These are phyloP conservation scores for Leptura quadrifasciata DNA, from an alignment of 2,888 invertebrate species.

Conservation along the genomic window DNA sequence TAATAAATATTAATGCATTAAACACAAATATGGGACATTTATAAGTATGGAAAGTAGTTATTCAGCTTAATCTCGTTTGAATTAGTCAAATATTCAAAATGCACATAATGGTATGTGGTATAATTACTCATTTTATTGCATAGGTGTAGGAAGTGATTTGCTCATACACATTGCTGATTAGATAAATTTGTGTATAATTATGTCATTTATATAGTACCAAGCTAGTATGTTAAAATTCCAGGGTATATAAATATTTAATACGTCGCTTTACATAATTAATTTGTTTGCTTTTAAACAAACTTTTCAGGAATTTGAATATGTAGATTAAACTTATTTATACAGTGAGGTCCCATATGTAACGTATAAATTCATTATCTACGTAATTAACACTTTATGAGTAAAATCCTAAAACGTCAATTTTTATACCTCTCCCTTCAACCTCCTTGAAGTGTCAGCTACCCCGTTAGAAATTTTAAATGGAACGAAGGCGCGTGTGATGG, in stretches of 20 bases:
- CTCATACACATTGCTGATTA: not conserved
- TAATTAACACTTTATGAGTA: too few species aligned
- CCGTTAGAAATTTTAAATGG: too few species aligned
- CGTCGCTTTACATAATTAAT: not conserved
- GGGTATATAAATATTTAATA: not conserved
- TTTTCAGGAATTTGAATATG: not conserved
- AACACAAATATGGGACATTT: not conserved
- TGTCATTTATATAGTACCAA: not conserved
- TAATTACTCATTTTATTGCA: constrained; percentile 2
- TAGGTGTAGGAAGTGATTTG: not conserved
- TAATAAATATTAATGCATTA: not conserved
- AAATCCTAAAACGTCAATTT: too few species aligned
- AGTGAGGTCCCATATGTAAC: too few species aligned
- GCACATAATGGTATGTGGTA: not conserved
- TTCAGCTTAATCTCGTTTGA: not conserved
- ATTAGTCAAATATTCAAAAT: not conserved
- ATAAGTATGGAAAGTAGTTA: constrained; percentile 4
- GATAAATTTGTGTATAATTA: constrained; percentile 2
- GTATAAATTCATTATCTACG: too few species aligned
- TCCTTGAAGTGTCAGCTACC: too few species aligned
- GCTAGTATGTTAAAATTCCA: constrained; percentile 3
- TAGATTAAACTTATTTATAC: not conserved
- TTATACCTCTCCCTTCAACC: too few species aligned
- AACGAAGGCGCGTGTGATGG: too few species aligned
- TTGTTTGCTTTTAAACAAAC: not conserved